Conservation (phyloP, 2,113 vertebrate genomes). For the Calyptomena viridis region DNA sequence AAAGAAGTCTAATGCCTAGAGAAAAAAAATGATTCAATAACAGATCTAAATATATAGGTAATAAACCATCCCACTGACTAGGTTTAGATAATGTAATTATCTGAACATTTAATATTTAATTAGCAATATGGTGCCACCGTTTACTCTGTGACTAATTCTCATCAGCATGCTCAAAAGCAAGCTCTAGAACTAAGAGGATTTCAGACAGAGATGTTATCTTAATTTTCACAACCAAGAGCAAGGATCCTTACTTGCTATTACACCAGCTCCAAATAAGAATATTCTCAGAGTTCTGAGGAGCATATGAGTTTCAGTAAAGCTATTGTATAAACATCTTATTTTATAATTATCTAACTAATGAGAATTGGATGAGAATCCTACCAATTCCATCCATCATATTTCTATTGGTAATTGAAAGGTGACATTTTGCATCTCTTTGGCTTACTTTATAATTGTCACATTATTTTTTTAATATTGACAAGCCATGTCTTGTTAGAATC, state of each 20-base stretch:
- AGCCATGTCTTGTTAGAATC: background rate
- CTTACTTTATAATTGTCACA: background rate
- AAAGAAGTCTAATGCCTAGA: background rate
- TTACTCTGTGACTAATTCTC: background rate
- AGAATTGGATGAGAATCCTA: background rate
- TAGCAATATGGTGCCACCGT: background rate
- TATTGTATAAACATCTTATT: background rate
- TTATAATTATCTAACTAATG: background rate
- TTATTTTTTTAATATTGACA: slow-evolving; percentile 39
- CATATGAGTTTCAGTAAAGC: background rate
- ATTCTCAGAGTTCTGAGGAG: background rate
- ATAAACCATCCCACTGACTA: background rate
- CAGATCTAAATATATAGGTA: background rate
- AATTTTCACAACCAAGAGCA: background rate
- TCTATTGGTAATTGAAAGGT: background rate
- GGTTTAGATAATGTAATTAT: background rate
- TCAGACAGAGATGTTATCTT: background rate
- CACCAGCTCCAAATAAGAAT: background rate
- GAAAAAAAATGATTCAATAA: background rate
- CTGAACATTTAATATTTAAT: background rate
- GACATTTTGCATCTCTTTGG: background rate
- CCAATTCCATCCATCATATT: background rate
- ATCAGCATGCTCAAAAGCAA: background rate
- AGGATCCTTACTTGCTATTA: background rate
- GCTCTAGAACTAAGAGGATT: background rate